phyloP scores from a whole-genome alignment of 2,888 invertebrate species.

The Urechis unicinctus region DNA sequence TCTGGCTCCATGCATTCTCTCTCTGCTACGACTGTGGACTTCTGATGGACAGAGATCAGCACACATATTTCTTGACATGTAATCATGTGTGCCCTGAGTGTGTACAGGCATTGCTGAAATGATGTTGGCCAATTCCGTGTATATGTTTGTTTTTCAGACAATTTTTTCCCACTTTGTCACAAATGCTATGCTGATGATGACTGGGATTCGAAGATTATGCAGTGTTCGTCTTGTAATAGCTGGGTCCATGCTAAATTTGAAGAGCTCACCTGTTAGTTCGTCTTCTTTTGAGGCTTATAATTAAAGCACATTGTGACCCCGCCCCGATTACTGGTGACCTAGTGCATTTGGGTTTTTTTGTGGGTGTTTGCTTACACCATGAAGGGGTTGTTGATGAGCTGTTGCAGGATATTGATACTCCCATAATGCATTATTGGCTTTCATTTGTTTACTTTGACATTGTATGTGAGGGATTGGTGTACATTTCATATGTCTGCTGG shows the following conservation, averaged over 20 bases:
- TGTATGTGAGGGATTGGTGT: too few relatives aligned
- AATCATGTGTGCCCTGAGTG: too few relatives aligned
- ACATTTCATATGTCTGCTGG: too few relatives aligned
- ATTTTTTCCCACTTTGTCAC: constrained; percentile 86
- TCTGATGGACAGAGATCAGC: constrained; percentile 69
- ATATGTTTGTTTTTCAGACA: constrained; percentile 47
- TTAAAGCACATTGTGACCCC: not conserved
- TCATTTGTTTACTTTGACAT: too few relatives aligned
- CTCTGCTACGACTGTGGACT: constrained; percentile 82
- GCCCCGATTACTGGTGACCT: too few relatives aligned
- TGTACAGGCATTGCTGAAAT: too few relatives aligned
- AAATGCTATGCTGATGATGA: constrained; percentile 87
- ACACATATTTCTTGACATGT: too few relatives aligned
- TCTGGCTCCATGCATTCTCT: constrained; percentile 61
- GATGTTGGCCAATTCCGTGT: not conserved
- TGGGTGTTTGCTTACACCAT: too few relatives aligned
- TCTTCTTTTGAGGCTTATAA: not conserved
- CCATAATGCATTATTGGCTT: too few relatives aligned
- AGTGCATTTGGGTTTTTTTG: too few relatives aligned
- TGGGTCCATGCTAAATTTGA: constrained; percentile 94
- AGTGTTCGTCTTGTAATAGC: constrained; percentile 80
- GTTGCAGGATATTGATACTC: too few relatives aligned
- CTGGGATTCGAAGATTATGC: constrained; percentile 90
- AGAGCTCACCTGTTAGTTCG: constrained; percentile 60
- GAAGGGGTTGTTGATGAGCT: too few relatives aligned